Evolutionary conservation across 2,888 invertebrate genomes (phyloP), one percentile per base, ranked within the genome.

Genomic region (Sepiola atlantica): DNA sequence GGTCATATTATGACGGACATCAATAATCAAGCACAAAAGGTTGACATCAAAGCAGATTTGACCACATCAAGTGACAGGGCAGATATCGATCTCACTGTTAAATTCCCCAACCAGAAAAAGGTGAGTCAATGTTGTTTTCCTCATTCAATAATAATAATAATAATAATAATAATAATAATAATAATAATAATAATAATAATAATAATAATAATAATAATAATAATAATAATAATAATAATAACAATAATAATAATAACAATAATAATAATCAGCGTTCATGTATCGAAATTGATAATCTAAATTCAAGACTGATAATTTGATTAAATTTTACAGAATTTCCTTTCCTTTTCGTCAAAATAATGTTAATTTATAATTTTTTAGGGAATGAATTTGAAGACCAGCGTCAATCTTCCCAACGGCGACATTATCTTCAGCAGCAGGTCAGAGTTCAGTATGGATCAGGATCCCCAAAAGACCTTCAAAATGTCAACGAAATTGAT

Each of bases 81-180:
- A 54, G 54, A 45, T 21, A 91, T 91, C 20, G 91, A 91, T 24
- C 24, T 54, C 91, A 91, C 54, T 18, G 24, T 91, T 16, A 91
- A 91, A 45, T 54, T 91, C 35, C 91, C 91, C 35, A 91, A 91
- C 91, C 91, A 91, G 91, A 54, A 45, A 91, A 45, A 91, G 24
- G 45, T 45, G 28, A 91, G 91, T 91, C 1, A 3, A 77, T 2
- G 12, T n/a, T 32, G 16, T 77, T 77, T 77, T 32, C 8, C 45
- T 8, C 8, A 77, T 32, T 32, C 16, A 32, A n/a, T 45, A 45
- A 45, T 45, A 45, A 45, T 45, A 45, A 45, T 45, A 45, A 45
- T 45, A 45, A 45, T 45, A 77, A 32, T 14, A 77, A 77, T 77
- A 16, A 45, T 45, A 32, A 77, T 77, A 16, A 77, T 32, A 77